Base-by-base conservation (phyloP, 1,140 invertebrate genomes). In the Drosophila kohkoa region DNA sequence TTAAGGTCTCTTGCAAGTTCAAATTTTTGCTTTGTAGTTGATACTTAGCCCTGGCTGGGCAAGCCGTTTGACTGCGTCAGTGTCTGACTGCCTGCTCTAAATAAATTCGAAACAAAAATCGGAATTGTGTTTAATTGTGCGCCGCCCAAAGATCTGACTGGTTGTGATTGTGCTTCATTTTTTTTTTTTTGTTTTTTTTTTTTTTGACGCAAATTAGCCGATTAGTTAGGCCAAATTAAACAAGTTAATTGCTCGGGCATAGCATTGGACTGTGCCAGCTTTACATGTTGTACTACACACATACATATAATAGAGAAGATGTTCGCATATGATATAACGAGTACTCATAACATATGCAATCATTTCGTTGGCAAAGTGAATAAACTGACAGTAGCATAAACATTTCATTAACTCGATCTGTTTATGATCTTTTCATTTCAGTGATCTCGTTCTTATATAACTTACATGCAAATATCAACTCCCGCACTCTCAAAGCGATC, bases 11-110 rank as follows among this genome's bases (percentile, higher is more conserved):
- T 75, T 66, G 41, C 83, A 88, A 89, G 83, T 88, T 88, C 83
- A 88, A 79, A 89, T 78, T 51, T 88, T 89, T 69, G 65, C 83
- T 88, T 88, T 88, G 83, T 89, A 88, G 85, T 88, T 82, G 81
- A 28, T 66, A 57, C 54, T 64, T 81, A 71, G 79, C 67, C 60
- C 68, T 65, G 65, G 35, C 35, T 46, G 13, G 52, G 46, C 46
- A 15, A 28, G 30, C n/a, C 16, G 46, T 13, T 7, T 13, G 52
- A 35, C 52, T 75, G 59, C 74, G 77, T 79, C 74, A 73, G 68
- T 35, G 77, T 79, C 74, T 68, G 68, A 28, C 35, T 38, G 32
- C 3, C 57, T 49, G 49, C 54, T 52, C 65, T 38, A 49, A 70
- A 28, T 62, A 46, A 62, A 57, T 57, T 32, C 28, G 45, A 25